Percentiles rank a stretch among this genome's conserved stretches.
Conservation (phyloP, 2,113 vertebrate genomes). For the Atherinomorus stipes region DNA sequence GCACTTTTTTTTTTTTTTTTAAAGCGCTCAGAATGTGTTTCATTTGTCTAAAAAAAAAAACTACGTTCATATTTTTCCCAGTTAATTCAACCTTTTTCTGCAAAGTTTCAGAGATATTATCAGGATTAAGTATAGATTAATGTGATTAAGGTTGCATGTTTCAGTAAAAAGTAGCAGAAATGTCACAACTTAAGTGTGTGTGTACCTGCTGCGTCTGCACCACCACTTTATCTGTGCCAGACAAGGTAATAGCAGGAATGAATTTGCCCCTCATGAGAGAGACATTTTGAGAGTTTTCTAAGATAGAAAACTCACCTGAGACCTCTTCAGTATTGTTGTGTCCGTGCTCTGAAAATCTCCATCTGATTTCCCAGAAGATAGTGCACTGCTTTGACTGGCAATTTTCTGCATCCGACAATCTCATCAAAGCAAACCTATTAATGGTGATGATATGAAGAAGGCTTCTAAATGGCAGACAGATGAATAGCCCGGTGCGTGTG, state of each 20-base stretch:
- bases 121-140: slow-evolving; percentile 8
- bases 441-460: slow-evolving; percentile 66
- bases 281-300: slow-evolving; percentile 55
- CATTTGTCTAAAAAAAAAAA: slow-evolving; percentile 21
- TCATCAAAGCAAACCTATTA: slow-evolving; percentile 76
- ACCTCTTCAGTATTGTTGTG: slow-evolving; percentile 68
- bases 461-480: slow-evolving; percentile 65
- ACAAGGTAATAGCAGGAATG: slow-evolving; percentile 38
- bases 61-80: background rate
- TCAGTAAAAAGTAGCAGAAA: slow-evolving; percentile 27
- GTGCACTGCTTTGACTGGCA: slow-evolving; percentile 59
- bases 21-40: slow-evolving; percentile 18
- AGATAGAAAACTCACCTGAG: slow-evolving; percentile 70
- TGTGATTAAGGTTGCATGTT: slow-evolving; percentile 19
- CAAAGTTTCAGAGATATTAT: slow-evolving; percentile 3
- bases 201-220: slow-evolving; percentile 15
- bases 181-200: slow-evolving; percentile 28
- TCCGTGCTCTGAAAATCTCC: slow-evolving; percentile 63
- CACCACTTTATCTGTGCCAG: slow-evolving; percentile 35
- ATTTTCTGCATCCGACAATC: slow-evolving; percentile 70
- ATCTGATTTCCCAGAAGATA: slow-evolving; percentile 77
- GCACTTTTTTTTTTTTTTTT: slow-evolving; percentile 3
- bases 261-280: slow-evolving; percentile 52
- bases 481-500: slow-evolving; percentile 58
- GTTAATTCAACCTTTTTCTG: slow-evolving; percentile 7